Base-by-base conservation (phyloP, 1,140 invertebrate species). In the Halesus radiatus region DNA sequence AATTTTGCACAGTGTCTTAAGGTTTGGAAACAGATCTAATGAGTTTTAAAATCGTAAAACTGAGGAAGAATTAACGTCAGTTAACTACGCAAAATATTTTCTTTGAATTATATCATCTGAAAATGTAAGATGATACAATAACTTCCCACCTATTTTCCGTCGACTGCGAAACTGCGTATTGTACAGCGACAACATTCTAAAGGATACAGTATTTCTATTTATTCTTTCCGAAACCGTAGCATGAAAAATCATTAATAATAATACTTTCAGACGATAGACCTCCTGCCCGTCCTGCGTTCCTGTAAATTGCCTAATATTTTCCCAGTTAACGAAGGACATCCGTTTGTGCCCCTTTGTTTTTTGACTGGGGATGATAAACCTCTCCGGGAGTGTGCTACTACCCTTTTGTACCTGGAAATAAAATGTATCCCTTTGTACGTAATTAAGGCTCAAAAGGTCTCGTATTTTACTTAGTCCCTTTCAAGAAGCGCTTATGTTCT, bases 371-470 rank as follows among this genome's bases (percentile, higher is more conserved):
- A 37, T 37, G 52, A 45, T 70, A 70, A 70, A 70, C 66, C 66
- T 70, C 13, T 45, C 66, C 18, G n/a, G n/a, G 32, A 1, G 16
- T 20, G 32, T 37, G 29, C 29, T 70, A 70, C 66, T 23, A 20
- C 15, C 32, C 18, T n/a, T 29, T 29, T 23, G 18, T 66, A n/a
- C 22, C 62, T 22, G 66, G 20, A 70, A 70, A 70, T 70, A 37
- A 70, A 70, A 70, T 70, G 52, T 70, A 70, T 70, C 66, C 66
- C 66, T 23, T 66, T 70, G 37, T 70, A 70, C 37, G 45, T 70
- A 70, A 70, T 70, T 70, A 70, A 37, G 37, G 66, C 66, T 70
- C 66, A 52, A 70, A 70, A 70, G 66, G 66, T 50, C 66, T 70
- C 66, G 32, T 66, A 22, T 70, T 70, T 70, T 70, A 70, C 66